These are phyloP conservation scores for Napeogenes inachia DNA, from an alignment of 2,888 invertebrate genomes.

Conservation along the genomic window DNA sequence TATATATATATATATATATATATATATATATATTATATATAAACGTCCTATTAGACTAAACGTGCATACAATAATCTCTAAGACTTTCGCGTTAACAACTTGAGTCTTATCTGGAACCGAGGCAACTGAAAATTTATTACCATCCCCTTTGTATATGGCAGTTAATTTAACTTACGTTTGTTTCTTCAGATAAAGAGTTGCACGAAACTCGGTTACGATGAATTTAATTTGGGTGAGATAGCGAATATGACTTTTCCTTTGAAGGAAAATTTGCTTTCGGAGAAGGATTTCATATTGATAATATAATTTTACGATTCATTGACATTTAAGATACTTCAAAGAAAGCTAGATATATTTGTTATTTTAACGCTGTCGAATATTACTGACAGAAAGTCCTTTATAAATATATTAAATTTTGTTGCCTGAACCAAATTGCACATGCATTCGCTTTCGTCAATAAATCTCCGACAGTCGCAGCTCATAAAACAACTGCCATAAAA, in stretches of 20 bases:
- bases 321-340: no score
- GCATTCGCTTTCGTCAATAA: conserved; percentile 15
- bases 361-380: no score
- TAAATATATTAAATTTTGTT: no score
- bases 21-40: no score
- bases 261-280: no score
- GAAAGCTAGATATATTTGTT: no score
- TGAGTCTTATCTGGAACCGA: conserved; percentile 23
- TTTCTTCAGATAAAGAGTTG: conserved; percentile 28
- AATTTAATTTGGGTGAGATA: conserved; percentile 24
- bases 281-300: no score
- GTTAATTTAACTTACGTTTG: conserved; percentile 28
- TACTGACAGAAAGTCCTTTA: no score
- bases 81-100: conserved; percentile 12
- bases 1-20: no score
- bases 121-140: conserved; percentile 29
- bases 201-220: conserved; percentile 19
- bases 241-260: conserved; percentile 4
- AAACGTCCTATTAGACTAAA: neutral
- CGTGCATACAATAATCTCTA: neutral
- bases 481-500: conserved; percentile 23
- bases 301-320: no score
- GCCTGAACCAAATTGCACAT: neutral
- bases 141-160: conserved; percentile 19
- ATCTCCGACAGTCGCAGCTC: conserved; percentile 17